Conservation (phyloP, 2,113 vertebrate genomes). For the Melanostigma gelatinosum region DNA sequence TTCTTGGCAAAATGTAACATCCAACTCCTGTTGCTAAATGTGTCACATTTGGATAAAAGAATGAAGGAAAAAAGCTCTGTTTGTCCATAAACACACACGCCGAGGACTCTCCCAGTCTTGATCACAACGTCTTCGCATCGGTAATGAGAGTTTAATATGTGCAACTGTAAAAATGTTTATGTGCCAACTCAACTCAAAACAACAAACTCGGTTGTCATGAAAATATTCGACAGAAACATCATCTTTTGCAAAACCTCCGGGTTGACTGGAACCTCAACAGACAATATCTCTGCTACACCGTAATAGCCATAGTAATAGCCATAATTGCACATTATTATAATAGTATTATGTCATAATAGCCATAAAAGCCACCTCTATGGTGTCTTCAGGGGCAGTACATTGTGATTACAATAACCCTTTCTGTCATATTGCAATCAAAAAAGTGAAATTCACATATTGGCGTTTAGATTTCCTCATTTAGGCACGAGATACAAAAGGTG, state of each 20-base stretch:
- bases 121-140: background rate
- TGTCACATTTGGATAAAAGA: background rate
- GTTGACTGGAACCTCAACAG: background rate
- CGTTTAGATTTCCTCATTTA: background rate
- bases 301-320: background rate
- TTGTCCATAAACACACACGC: background rate
- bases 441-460: background rate
- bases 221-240: background rate
- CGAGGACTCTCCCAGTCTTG: background rate
- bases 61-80: background rate
- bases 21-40: slow-evolving; percentile 1
- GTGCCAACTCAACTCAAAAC: background rate
- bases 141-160: background rate
- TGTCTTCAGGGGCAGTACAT: background rate
- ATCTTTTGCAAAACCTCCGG: background rate
- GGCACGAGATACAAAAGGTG: background rate
- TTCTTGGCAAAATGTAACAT: background rate
- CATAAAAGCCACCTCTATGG: background rate
- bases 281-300: background rate
- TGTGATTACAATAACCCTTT: background rate
- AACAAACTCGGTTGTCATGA: background rate
- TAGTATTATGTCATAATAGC: background rate
- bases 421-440: background rate
- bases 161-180: background rate
- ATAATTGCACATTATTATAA: background rate